Conservation (phyloP, 2,113 vertebrate genomes). For the Elephas maximus region DNA sequence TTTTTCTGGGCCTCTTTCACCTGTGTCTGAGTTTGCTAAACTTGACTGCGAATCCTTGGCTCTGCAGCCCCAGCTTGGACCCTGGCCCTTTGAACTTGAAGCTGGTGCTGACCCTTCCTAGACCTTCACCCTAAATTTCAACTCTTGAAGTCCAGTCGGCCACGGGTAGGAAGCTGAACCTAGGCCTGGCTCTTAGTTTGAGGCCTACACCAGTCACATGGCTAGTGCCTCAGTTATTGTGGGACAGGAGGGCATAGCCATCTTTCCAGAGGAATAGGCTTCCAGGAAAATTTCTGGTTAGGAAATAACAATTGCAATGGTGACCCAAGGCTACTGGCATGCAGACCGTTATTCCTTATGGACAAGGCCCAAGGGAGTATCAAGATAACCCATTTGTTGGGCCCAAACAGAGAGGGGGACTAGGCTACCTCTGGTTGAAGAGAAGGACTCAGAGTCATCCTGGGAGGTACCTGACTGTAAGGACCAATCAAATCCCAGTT, state of each 20-base stretch:
- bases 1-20: conserved; percentile 43
- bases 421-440: neutral
- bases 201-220: neutral
- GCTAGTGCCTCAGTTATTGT: neutral
- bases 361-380: neutral
- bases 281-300: neutral
- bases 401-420: neutral
- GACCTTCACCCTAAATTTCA: neutral
- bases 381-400: neutral
- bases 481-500: neutral
- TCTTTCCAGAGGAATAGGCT: neutral
- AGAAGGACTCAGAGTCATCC: neutral
- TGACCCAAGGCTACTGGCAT: neutral
- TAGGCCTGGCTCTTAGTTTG: neutral
- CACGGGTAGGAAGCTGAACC: neutral
- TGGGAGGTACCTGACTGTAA: neutral
- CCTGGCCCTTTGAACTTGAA: neutral
- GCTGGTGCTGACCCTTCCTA: neutral
- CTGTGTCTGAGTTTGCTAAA: conserved; percentile 22
- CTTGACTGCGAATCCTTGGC: neutral
- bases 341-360: neutral
- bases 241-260: neutral
- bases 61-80: neutral
- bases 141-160: neutral
- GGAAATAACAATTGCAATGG: neutral